phyloP scores from a whole-genome alignment of 2,888 invertebrate genomes.

The Cistogaster globosa region DNA sequence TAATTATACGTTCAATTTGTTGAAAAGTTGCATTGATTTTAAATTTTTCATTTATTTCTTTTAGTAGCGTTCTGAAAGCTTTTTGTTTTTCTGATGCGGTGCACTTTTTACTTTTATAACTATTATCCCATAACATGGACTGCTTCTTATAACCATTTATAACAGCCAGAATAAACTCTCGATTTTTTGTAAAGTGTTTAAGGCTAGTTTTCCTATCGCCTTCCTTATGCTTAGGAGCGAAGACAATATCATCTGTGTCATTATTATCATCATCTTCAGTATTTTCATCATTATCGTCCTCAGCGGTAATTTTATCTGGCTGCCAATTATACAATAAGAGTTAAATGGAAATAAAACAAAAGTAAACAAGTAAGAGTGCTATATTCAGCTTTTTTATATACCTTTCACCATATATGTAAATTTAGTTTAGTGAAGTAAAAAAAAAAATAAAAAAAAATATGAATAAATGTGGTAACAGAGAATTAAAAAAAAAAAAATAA shows the following conservation, averaged over 20 bases:
- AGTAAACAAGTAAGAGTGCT: no score
- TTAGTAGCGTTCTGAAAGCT: constrained; percentile 24
- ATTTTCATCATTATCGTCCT: constrained; percentile 40
- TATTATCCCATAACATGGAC: constrained; percentile 42
- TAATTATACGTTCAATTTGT: constrained; percentile 60
- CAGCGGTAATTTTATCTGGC: constrained; percentile 33
- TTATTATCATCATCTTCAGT: constrained; percentile 17
- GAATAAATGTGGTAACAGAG: no score
- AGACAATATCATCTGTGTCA: neutral
- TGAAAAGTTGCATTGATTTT: constrained; percentile 32
- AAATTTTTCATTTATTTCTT: constrained; percentile 52
- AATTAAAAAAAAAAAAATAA: no score
- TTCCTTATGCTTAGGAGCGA: neutral
- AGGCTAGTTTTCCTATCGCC: constrained; percentile 33
- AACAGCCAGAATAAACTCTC: constrained; percentile 51
- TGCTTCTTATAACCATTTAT: constrained; percentile 58
- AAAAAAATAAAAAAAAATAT: no score
- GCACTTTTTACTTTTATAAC: constrained; percentile 23
- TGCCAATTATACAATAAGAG: constrained; percentile 12
- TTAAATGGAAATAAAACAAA: no score
- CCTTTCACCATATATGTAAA: no score
- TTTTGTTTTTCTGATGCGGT: constrained; percentile 36
- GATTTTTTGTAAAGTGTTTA: constrained; percentile 57
- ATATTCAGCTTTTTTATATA: no score
- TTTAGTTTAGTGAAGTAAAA: no score